Evolutionary conservation across 2,113 vertebrate genomes (phyloP).

Genomic region (Coturnix japonica): DNA sequence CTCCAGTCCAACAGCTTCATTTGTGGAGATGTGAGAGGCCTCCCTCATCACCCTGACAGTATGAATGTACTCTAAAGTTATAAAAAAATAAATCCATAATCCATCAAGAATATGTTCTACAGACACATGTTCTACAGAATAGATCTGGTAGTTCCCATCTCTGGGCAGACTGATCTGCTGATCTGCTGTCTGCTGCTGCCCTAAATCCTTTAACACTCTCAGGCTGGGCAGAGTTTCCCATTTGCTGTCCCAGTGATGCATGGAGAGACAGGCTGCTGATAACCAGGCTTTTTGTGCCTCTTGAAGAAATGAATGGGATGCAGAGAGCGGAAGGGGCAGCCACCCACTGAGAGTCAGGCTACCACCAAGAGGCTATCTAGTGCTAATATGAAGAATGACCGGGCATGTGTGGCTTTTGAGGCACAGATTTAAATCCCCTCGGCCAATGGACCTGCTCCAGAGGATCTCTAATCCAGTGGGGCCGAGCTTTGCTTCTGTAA

Average conservation of each 20-base stretch:
- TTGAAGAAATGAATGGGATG: background rate
- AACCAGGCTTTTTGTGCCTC: background rate
- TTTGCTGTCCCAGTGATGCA: background rate
- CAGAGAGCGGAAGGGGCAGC: background rate
- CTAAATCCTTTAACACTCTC: background rate
- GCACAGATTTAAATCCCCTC: constrained; percentile 2
- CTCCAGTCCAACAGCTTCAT: background rate
- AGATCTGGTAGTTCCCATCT: background rate
- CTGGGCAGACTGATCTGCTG: background rate
- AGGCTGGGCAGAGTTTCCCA: background rate
- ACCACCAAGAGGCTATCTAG: constrained; percentile 10
- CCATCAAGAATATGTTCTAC: background rate
- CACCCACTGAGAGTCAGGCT: background rate
- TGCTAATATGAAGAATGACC: background rate
- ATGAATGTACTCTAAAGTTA: background rate
- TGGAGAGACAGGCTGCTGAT: background rate
- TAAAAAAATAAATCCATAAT: background rate
- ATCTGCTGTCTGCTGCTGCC: background rate
- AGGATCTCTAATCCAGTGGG: background rate
- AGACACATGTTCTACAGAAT: background rate
- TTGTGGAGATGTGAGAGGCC: background rate
- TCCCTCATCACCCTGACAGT: background rate
- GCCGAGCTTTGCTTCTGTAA: background rate
- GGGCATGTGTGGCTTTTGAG: constrained; percentile 27
- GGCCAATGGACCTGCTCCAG: background rate